Conservation (phyloP, 2,888 invertebrate species). For the Mycalesis mineus region DNA sequence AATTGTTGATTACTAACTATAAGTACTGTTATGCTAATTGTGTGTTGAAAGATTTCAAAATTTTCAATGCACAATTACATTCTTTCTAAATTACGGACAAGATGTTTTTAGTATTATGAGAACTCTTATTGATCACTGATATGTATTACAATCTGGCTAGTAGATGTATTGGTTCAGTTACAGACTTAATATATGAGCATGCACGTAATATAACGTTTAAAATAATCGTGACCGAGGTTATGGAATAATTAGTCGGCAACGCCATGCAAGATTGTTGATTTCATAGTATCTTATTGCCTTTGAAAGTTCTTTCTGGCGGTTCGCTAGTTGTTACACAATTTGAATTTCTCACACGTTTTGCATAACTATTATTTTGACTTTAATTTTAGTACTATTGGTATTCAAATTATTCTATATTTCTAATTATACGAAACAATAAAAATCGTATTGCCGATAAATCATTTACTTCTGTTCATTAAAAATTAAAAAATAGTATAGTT, state of each 20-base stretch:
- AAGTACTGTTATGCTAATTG: too few species aligned
- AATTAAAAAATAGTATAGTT: too few species aligned
- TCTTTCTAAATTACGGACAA: too few species aligned
- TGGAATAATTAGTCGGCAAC: conserved; percentile 63
- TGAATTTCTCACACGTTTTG: background rate
- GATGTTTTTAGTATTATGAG: too few species aligned
- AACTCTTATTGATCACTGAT: conserved; percentile 14
- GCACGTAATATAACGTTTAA: conserved; percentile 36
- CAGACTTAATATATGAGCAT: conserved; percentile 27
- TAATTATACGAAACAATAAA: too few species aligned
- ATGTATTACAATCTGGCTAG: conserved; percentile 33
- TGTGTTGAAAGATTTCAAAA: background rate
- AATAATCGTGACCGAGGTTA: conserved; percentile 63
- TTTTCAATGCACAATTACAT: conserved; percentile 13
- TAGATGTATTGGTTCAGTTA: conserved; percentile 35
- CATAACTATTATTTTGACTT: background rate
- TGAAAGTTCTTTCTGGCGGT: conserved; percentile 60
- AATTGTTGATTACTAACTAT: too few species aligned
- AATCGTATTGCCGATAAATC: too few species aligned
- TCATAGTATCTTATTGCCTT: conserved; percentile 67
- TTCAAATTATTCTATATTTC: too few species aligned
- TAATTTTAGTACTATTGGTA: too few species aligned
- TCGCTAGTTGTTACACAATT: conserved; percentile 52
- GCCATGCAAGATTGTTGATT: conserved; percentile 53
- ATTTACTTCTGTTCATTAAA: too few species aligned